Conservation (phyloP, 2,113 vertebrate species). For the Recurvirostra avosetta region DNA sequence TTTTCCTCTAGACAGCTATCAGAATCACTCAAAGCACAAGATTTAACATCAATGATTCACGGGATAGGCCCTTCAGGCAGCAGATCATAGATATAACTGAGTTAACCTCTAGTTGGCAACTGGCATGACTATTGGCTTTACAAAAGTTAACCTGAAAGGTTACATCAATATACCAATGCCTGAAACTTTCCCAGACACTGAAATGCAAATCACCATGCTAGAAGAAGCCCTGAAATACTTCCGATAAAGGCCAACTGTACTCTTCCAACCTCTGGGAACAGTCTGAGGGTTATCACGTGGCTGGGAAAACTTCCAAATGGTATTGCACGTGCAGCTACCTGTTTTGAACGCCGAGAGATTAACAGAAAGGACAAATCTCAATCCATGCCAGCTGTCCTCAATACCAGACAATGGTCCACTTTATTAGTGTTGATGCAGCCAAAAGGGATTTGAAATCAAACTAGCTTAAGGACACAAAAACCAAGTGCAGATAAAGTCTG, state of each 20-base stretch:
- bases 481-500: background rate
- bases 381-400: slow-evolving; percentile 3
- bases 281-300: background rate
- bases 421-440: background rate
- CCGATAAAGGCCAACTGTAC: background rate
- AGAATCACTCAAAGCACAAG: background rate
- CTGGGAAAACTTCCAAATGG: background rate
- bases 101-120: background rate
- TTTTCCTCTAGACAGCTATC: background rate
- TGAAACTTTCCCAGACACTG: background rate
- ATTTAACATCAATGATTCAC: background rate
- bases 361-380: background rate
- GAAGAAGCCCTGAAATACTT: background rate
- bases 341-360: background rate
- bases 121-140: background rate
- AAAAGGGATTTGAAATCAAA: slow-evolving; percentile 36
- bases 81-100: background rate
- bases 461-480: slow-evolving; percentile 4
- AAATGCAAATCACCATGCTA: background rate
- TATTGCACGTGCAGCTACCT: background rate
- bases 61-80: background rate
- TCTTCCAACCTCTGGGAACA: background rate
- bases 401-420: background rate
- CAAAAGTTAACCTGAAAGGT: background rate
- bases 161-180: background rate